Conservation (phyloP, 2,797 vertebrate species). For the Sitta carolinensis region DNA sequence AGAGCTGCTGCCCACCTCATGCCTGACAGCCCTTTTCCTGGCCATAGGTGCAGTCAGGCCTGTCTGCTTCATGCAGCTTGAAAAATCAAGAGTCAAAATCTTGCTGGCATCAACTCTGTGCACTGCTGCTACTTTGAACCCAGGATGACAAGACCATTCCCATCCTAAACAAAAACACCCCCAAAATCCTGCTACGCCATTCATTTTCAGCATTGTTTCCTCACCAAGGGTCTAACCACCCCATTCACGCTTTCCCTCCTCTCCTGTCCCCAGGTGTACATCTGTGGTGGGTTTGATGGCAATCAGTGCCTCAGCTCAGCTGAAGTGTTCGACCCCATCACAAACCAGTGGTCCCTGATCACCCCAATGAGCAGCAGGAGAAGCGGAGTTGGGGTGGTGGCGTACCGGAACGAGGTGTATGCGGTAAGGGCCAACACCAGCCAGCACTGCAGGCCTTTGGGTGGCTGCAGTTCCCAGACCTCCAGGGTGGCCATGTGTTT, state of each 20-base stretch:
- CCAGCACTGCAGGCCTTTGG: not conserved
- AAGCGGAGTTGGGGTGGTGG: conserved; percentile 78
- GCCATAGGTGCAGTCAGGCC: not conserved
- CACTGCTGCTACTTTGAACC: not conserved
- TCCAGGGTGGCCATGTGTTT: not conserved
- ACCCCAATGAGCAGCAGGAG: conserved; percentile 78
- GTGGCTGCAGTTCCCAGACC: not conserved
- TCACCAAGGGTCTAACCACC: too few relatives aligned
- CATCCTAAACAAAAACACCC: not conserved
- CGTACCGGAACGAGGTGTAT: conserved; percentile 74
- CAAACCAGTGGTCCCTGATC: conserved; percentile 78
- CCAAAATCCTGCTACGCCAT: not conserved
- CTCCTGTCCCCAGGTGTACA: conserved; percentile 75
- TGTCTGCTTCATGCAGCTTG: not conserved
- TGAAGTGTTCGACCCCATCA: conserved; percentile 71
- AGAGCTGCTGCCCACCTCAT: not conserved
- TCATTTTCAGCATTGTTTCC: not conserved
- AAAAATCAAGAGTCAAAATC: not conserved
- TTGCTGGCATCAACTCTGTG: not conserved
- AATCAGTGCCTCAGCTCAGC: conserved; percentile 77
- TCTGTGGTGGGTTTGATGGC: conserved; percentile 81
- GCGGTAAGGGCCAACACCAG: conserved; percentile 65
- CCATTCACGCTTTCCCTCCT: not conserved
- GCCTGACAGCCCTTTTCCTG: not conserved
- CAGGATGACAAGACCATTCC: not conserved